phyloP scores from a whole-genome alignment of 2,113 vertebrate species.

The Ptyas mucosa region DNA sequence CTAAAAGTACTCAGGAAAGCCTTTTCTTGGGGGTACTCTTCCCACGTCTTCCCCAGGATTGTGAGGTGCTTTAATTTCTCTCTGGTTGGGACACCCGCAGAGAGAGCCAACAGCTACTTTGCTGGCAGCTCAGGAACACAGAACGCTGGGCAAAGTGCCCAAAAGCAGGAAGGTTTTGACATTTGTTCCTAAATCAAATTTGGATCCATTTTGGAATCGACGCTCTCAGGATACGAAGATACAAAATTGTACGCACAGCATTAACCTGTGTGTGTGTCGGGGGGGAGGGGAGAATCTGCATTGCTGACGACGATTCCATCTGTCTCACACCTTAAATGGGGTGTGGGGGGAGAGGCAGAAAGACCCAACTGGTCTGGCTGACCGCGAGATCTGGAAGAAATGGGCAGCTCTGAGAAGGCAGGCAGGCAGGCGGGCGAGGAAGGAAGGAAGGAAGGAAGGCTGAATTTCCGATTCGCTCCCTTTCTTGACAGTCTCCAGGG shows the following conservation, averaged over 20 bases:
- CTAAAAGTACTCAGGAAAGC: background rate
- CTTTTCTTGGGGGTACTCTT: background rate
- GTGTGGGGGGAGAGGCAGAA: background rate
- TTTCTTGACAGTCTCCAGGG: slow-evolving; percentile 32
- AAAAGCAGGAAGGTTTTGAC: slow-evolving; percentile 11
- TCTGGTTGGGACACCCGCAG: too few species aligned
- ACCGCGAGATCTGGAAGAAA: background rate
- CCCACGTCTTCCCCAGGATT: background rate
- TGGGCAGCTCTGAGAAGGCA: background rate
- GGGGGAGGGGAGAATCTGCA: background rate
- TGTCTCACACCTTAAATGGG: background rate
- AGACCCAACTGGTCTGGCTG: background rate
- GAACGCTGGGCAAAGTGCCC: background rate
- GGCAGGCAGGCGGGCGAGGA: slow-evolving; percentile 31
- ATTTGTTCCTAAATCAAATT: slow-evolving; percentile 25
- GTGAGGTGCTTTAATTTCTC: background rate
- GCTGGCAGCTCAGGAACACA: background rate
- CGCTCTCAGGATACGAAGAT: background rate
- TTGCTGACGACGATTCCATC: background rate
- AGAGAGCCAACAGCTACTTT: background rate
- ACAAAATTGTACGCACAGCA: slow-evolving; percentile 15
- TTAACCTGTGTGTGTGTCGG: background rate
- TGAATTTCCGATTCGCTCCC: background rate
- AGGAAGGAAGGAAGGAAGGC: background rate
- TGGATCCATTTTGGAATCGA: background rate